phyloP scores from a whole-genome alignment of 2,113 vertebrate species.

The Hydrolagus affinis region DNA sequence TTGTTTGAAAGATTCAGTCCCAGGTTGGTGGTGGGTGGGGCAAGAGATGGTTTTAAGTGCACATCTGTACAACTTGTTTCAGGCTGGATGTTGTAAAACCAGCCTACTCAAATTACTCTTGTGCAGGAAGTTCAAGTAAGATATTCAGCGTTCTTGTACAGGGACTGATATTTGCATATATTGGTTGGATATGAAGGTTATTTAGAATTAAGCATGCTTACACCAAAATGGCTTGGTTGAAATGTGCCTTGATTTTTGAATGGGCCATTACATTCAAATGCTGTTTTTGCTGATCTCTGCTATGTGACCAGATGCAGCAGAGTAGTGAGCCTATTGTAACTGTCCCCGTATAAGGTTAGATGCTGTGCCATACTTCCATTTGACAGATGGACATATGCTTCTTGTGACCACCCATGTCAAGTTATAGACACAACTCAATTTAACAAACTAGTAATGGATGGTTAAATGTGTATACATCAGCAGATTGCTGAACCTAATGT shows the following conservation, averaged over 20 bases:
- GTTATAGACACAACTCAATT: too few relatives aligned
- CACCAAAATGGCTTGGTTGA: background rate
- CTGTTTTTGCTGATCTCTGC: too few relatives aligned
- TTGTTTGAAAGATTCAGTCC: background rate
- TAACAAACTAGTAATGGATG: too few relatives aligned
- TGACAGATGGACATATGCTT: too few relatives aligned
- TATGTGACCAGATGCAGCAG: too few relatives aligned
- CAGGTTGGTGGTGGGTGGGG: background rate
- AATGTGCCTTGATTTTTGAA: background rate
- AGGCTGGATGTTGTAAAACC: background rate
- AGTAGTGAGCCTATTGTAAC: too few relatives aligned
- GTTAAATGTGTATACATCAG: too few relatives aligned
- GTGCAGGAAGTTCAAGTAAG: background rate
- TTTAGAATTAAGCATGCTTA: background rate
- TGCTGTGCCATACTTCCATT: too few relatives aligned
- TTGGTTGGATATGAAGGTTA: background rate
- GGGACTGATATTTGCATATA: background rate
- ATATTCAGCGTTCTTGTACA: background rate
- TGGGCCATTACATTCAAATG: background rate
- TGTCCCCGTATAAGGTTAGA: too few relatives aligned
- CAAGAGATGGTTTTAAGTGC: background rate
- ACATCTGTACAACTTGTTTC: background rate
- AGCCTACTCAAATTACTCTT: background rate
- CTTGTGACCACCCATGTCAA: too few relatives aligned
- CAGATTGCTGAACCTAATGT: too few relatives aligned